These are phyloP conservation scores for Cartodere bifasciata DNA, from an alignment of 2,888 invertebrate genomes.

Conservation along the genomic window DNA sequence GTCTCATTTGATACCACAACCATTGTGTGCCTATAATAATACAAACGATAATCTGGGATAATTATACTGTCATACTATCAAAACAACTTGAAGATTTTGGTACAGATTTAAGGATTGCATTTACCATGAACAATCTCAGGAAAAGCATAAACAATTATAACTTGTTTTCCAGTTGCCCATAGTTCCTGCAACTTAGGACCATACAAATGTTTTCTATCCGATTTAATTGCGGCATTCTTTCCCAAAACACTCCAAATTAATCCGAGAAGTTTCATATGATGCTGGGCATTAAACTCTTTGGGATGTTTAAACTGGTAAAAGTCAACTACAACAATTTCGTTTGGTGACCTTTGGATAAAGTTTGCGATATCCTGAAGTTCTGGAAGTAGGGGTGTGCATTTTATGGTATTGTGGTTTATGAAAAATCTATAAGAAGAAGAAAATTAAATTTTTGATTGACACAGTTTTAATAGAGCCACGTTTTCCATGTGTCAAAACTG, in stretches of 20 bases:
- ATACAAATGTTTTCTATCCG: too few species aligned
- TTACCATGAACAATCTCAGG: conserved; percentile 30
- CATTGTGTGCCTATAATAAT: conserved; percentile 12
- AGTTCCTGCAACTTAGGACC: conserved; percentile 40
- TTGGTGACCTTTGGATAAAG: conserved; percentile 52
- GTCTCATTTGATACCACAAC: conserved; percentile 13
- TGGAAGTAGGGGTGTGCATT: conserved; percentile 52
- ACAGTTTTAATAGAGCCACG: too few species aligned
- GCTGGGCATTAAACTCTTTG: too few species aligned
- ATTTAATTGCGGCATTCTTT: too few species aligned
- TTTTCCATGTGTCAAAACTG: too few species aligned
- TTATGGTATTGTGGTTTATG: conserved; percentile 60
- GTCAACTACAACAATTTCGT: conserved; percentile 66
- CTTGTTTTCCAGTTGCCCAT: conserved; percentile 34
- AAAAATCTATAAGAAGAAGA: conserved; percentile 44
- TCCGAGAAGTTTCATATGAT: too few species aligned
- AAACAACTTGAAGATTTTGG: background rate
- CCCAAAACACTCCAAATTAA: too few species aligned
- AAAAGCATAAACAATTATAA: conserved; percentile 42
- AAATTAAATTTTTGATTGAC: conserved; percentile 2
- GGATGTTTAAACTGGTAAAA: too few species aligned
- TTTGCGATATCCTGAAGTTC: conserved; percentile 53
- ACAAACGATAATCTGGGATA: conserved; percentile 2
- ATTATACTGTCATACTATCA: conserved; percentile 3
- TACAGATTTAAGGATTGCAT: conserved; percentile 7